phyloP scores from a whole-genome alignment of 2,888 invertebrate species.

The Geophilus truncorum region DNA sequence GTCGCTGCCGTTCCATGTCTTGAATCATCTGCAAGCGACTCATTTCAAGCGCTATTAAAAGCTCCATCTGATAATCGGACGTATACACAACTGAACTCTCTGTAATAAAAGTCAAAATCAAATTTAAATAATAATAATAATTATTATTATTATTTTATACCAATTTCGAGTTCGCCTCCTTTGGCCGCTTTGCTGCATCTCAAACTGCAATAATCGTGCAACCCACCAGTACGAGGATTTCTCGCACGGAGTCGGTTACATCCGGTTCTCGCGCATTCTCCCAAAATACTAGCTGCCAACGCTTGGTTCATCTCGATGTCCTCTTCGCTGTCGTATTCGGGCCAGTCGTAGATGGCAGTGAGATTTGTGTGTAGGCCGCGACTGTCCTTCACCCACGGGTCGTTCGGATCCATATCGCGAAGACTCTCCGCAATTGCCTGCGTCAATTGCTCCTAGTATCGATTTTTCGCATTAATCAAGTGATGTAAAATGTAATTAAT shows the following conservation, averaged over 20 bases:
- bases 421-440: conserved; percentile 53
- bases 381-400: conserved; percentile 55
- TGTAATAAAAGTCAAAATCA: no score
- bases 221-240: conserved; percentile 53
- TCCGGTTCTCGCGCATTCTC: conserved; percentile 48
- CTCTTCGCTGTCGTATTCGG: conserved; percentile 57
- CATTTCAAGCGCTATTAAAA: conserved; percentile 63
- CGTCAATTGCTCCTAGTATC: conserved; percentile 48
- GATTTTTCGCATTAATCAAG: no score
- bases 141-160: not conserved
- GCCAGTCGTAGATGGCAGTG: conserved; percentile 58
- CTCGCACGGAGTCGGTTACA: conserved; percentile 51
- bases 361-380: conserved; percentile 54
- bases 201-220: conserved; percentile 57
- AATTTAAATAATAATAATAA: not conserved
- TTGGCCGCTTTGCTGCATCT: conserved; percentile 47
- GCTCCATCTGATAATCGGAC: conserved; percentile 58
- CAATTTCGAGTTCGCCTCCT: conserved; percentile 34
- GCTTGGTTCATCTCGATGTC: conserved; percentile 48
- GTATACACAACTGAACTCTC: conserved; percentile 40
- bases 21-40: conserved; percentile 62
- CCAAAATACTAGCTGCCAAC: conserved; percentile 46
- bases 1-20: conserved; percentile 49
- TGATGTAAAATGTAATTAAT: no score
- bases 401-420: conserved; percentile 53